Conservation (phyloP, 1,140 invertebrate genomes). For the Temnothorax curvispinosus region DNA sequence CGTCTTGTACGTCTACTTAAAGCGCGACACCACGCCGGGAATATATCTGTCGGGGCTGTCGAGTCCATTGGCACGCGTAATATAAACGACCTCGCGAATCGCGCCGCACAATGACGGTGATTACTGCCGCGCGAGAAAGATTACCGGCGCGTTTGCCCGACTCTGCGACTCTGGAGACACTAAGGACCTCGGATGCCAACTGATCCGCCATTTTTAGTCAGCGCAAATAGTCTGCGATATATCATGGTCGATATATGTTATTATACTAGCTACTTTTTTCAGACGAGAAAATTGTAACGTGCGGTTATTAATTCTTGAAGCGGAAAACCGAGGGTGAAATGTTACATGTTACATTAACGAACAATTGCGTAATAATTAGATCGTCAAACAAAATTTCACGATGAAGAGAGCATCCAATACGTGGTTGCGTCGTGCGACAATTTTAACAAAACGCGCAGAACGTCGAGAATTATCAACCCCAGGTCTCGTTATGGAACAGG, state of each 20-base stretch:
- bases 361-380: not conserved
- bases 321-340: not conserved
- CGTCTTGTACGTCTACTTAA: conserved; percentile 64
- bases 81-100: conserved; percentile 63
- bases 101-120: conserved; percentile 64
- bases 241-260: not conserved
- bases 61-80: conserved; percentile 64
- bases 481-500: not conserved
- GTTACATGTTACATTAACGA: not conserved
- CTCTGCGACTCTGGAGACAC: not conserved
- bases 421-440: not conserved
- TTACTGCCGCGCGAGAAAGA: conserved; percentile 42
- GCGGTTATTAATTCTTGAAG: too few species aligned
- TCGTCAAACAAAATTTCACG: not conserved
- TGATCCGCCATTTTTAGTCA: not conserved
- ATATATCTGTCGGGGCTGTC: conserved; percentile 69
- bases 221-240: not conserved
- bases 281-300: not conserved
- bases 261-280: not conserved
- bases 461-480: not conserved
- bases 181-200: not conserved
- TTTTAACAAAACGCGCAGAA: not conserved
- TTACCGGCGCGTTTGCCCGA: not conserved
- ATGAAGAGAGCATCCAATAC: not conserved
- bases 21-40: conserved; percentile 42